Conservation (phyloP, 2,797 vertebrate species). For the Bovichtus diacanthus region DNA sequence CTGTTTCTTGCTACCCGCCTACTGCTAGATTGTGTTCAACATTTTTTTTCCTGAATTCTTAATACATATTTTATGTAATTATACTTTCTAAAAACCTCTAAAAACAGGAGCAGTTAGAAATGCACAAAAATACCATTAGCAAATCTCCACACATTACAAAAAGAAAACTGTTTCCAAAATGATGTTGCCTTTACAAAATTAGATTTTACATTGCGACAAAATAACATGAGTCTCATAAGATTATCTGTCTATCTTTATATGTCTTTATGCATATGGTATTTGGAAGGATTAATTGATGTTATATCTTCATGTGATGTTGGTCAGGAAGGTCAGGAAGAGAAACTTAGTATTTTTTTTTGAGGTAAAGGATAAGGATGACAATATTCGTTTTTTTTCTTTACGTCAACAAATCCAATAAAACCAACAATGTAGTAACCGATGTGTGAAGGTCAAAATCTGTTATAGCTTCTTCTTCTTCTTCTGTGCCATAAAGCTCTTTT, state of each 20-base stretch:
- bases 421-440: no score
- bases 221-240: no score
- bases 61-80: conserved; percentile 19
- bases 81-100: not conserved
- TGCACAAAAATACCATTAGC: not conserved
- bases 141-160: conserved; percentile 8
- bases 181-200: not conserved
- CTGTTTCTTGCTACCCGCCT: conserved; percentile 16
- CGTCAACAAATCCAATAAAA: not conserved
- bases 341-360: not conserved
- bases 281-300: not conserved
- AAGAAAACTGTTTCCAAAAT: not conserved
- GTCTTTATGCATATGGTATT: not conserved
- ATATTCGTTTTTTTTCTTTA: no score
- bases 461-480: not conserved
- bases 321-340: not conserved
- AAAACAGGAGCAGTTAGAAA: not conserved
- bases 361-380: no score
- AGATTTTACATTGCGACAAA: no score
- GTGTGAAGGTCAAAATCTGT: not conserved
- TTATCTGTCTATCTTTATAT: no score
- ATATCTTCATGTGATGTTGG: not conserved
- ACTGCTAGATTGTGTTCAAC: not conserved
- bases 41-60: conserved; percentile 15
- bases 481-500: not conserved